Percentiles rank a stretch among this genome's conserved stretches.
Conservation (phyloP, 2,797 vertebrate species). For the Anguilla obscura region DNA sequence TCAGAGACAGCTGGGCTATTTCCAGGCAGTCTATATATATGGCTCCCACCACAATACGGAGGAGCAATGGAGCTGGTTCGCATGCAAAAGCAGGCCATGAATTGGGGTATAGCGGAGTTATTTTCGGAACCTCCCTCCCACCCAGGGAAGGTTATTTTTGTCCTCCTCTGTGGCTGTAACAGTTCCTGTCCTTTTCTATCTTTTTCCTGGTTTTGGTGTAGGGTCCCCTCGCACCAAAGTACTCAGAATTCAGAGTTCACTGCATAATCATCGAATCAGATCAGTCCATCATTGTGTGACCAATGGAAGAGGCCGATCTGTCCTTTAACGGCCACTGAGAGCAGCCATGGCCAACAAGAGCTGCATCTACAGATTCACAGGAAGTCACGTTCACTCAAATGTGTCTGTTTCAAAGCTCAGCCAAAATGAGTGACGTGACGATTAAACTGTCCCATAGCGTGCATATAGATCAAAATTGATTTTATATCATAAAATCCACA, state of each 20-base stretch:
- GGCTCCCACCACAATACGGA: background rate
- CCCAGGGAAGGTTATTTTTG: conserved; percentile 3
- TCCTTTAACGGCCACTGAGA: background rate
- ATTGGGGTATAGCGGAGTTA: conserved; percentile 8
- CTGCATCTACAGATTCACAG: background rate
- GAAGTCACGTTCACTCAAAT: no score
- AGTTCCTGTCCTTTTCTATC: background rate
- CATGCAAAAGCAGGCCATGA: conserved; percentile 27
- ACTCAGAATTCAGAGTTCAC: background rate
- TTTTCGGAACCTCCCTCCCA: background rate
- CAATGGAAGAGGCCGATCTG: background rate
- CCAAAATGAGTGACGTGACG: background rate
- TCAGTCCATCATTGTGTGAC: background rate
- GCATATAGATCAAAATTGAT: background rate
- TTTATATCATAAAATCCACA: background rate
- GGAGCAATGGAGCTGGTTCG: conserved; percentile 15
- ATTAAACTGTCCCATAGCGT: background rate
- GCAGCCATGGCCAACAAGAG: background rate
- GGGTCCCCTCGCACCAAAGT: background rate
- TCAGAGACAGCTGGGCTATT: conserved; percentile 29
- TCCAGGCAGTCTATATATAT: conserved; percentile 27
- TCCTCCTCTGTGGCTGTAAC: background rate
- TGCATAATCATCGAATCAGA: background rate
- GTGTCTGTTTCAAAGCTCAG: background rate
- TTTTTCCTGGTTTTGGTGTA: background rate